A percentile compares a stretch with the other conserved stretches of the same genome.
phyloP scores from a whole-genome alignment of 1,140 invertebrate species.

The Orchesella cincta region DNA sequence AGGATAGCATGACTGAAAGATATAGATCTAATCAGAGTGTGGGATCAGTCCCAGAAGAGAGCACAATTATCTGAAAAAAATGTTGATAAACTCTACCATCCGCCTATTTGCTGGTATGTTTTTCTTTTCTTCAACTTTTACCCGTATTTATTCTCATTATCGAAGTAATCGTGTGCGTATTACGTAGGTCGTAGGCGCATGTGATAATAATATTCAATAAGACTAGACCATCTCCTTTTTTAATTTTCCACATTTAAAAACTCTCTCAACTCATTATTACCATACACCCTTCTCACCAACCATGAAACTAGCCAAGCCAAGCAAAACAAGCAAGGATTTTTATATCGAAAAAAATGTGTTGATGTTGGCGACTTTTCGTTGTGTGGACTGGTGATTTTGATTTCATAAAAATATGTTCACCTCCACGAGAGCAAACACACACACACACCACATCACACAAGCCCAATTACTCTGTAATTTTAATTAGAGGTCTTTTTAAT shows the following conservation, averaged over 20 bases:
- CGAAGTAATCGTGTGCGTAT: constrained; percentile 15
- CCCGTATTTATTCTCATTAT: constrained; percentile 13
- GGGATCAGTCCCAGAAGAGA: constrained; percentile 9
- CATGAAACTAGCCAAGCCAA: background rate
- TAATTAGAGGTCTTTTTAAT: constrained; percentile 30
- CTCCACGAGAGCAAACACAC: background rate
- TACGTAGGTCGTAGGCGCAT: background rate
- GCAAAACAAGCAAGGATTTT: background rate
- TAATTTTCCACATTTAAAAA: background rate
- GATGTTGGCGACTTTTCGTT: constrained; percentile 15
- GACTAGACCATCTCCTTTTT: background rate
- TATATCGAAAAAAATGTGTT: constrained; percentile 20
- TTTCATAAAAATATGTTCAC: background rate
- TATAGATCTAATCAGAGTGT: constrained; percentile 14
- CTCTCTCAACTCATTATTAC: constrained; percentile 18
- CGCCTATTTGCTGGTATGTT: background rate
- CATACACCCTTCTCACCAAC: constrained; percentile 18
- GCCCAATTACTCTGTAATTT: constrained; percentile 27
- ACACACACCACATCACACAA: constrained; percentile 19
- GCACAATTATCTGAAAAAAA: background rate
- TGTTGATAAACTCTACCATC: constrained; percentile 15
- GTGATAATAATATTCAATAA: no score
- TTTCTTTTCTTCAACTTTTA: background rate
- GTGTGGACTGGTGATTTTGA: background rate
- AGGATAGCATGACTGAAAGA: background rate